These are phyloP conservation scores for Parazoanthus darwini DNA, from an alignment of 92 coral and sea anemone genomes.

Conservation along the genomic window DNA sequence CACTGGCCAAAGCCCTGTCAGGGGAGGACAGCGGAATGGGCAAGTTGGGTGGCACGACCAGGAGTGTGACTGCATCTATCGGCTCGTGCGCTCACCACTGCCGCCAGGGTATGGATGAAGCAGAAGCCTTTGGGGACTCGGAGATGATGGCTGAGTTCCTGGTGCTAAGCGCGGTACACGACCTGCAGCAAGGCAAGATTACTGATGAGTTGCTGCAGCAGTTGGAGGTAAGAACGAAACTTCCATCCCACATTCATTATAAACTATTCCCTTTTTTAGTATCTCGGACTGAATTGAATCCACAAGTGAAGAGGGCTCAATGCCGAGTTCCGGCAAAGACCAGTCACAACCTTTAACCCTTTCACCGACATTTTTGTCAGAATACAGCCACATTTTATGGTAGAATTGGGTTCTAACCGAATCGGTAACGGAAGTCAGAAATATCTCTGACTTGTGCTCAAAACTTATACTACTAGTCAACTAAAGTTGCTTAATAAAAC, in stretches of 20 bases:
- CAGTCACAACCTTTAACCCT: too few species aligned
- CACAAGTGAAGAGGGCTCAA: too few species aligned
- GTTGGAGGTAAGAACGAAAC: slow-evolving; percentile 63
- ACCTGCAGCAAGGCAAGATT: slow-evolving; percentile 78
- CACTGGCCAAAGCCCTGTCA: slow-evolving; percentile 78
- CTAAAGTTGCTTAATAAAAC: too few species aligned
- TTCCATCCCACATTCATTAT: neutral
- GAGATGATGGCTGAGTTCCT: slow-evolving; percentile 86
- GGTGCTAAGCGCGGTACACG: slow-evolving; percentile 62
- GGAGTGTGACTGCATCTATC: slow-evolving; percentile 84
- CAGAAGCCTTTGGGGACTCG: slow-evolving; percentile 92
- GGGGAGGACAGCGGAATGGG: slow-evolving; percentile 96
- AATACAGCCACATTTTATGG: too few species aligned
- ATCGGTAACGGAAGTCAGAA: too few species aligned
- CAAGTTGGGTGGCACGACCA: slow-evolving; percentile 81
- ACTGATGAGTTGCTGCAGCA: slow-evolving; percentile 62
- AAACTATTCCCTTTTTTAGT: neutral
- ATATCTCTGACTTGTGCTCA: too few species aligned
- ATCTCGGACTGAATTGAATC: neutral
- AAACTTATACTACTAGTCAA: too few species aligned
- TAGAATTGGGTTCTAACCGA: too few species aligned
- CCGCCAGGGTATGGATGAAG: slow-evolving; percentile 93
- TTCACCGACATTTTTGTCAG: too few species aligned
- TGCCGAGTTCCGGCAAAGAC: too few species aligned
- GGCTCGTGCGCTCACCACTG: slow-evolving; percentile 94